Percentiles rank a stretch among this genome's conserved stretches.
phyloP scores from a whole-genome alignment of 37 sponge, comb jelly and placozoan genomes.

The Beroe ovata region DNA sequence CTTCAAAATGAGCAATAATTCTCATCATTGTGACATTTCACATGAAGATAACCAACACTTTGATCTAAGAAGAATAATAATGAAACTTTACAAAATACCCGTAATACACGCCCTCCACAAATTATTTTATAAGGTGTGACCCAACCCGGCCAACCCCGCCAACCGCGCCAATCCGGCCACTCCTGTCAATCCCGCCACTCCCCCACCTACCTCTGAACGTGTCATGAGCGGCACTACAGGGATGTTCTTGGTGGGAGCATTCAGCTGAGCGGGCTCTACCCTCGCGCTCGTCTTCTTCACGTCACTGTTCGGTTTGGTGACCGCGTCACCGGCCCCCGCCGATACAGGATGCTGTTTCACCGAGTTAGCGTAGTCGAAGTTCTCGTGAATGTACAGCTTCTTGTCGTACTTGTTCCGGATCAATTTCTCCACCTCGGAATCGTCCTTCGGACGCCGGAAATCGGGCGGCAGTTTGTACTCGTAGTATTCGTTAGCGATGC shows the following conservation, averaged over 20 bases:
- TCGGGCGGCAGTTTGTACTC: constrained; percentile 79
- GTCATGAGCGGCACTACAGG: constrained; percentile 63
- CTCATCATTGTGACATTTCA: no score
- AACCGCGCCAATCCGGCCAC: no score
- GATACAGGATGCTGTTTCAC: constrained; percentile 17
- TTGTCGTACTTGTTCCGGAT: constrained; percentile 86
- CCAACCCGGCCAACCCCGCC: no score
- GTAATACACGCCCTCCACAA: no score
- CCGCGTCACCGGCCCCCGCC: background rate
- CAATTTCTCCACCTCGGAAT: constrained; percentile 88
- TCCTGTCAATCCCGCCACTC: no score
- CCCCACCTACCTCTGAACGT: constrained; percentile 1
- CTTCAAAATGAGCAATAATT: no score
- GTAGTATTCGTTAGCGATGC: constrained; percentile 74
- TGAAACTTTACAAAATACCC: no score
- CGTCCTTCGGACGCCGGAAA: constrained; percentile 83
- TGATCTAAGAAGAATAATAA: no score
- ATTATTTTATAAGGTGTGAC: no score
- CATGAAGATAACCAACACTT: no score
- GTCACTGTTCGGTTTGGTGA: background rate
- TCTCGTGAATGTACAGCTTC: constrained; percentile 74
- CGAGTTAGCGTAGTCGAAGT: constrained; percentile 42
- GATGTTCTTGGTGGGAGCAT: constrained; percentile 31
- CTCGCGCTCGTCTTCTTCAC: background rate
- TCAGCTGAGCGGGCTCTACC: constrained; percentile 21